Evolutionary conservation across 2,113 vertebrate genomes (phyloP).

Genomic region (Tachuris rubrigastra): DNA sequence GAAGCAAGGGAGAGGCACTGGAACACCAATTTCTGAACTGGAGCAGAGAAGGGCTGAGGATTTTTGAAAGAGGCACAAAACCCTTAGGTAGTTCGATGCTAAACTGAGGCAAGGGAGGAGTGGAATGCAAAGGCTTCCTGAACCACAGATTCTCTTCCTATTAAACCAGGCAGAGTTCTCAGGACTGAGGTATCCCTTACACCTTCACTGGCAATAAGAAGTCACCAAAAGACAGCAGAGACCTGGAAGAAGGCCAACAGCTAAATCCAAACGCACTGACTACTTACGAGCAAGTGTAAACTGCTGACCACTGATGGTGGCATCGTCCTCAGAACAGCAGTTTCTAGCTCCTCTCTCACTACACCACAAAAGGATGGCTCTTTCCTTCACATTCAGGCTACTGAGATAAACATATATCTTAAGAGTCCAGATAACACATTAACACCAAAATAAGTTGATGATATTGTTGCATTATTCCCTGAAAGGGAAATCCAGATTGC

Average conservation of each 20-base stretch:
- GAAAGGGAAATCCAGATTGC: background rate
- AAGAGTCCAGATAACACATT: background rate
- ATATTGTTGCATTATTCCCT: background rate
- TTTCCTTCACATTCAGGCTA: background rate
- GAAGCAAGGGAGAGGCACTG: background rate
- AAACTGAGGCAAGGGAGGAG: background rate
- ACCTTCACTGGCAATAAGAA: background rate
- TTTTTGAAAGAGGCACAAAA: background rate
- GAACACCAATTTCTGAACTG: background rate
- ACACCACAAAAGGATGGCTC: background rate
- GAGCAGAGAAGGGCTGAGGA: background rate
- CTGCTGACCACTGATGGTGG: background rate
- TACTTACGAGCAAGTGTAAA: fast-evolving
- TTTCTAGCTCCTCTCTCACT: background rate
- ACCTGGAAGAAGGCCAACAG: background rate
- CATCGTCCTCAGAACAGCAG: background rate
- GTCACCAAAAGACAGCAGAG: background rate
- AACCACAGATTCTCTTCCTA: background rate
- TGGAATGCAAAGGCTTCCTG: background rate
- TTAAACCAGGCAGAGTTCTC: background rate
- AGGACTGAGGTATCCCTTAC: background rate
- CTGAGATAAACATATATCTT: background rate
- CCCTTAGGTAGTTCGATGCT: background rate
- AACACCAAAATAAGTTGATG: background rate
- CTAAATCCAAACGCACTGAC: background rate